Base-by-base conservation (phyloP, 2,113 vertebrate genomes). In the Nymphicus hollandicus region DNA sequence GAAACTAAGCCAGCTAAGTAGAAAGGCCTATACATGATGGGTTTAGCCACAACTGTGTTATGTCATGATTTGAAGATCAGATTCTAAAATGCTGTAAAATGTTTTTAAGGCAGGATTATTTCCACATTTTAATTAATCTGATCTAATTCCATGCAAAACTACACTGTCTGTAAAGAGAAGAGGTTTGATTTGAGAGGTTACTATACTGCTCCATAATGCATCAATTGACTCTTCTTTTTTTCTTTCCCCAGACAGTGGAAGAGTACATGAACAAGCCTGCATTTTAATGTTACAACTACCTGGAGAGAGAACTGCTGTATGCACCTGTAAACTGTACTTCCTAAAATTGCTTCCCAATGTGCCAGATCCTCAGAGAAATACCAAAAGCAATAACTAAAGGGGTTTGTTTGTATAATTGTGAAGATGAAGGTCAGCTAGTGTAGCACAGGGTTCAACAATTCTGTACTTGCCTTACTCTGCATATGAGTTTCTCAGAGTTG, bases 221-320 rank as follows among this genome's bases (percentile, higher is more conserved):
- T 86, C 55, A 44, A 2, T 43, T 92, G 19, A 76, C 56, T 63
- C 8, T 72, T 22, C 2, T 37, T 7, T 79, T 56, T 23, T 29
- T 10, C 6, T 83, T 95, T 31, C 49, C 6, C 65, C 98, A 99
- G 99, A 99, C 99, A 6, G 98, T 99, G 98, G 99, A 99, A 95
- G 99, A 99, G 91, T 99, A 99, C 87, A 98, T 99, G 98, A 99
- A 96, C 97, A 99, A 99, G 72, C 99, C 99, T 60, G 97, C 99
- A 17, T 99, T 98, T 97, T 98, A 97, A 97, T 39, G 18, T 35
- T 41, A 11, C 74, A 70, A 47, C 82, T 93, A 85, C 95, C 89
- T 81, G 91, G 78, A 94, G 91, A 86, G 56, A 55, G 58, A 91
- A 56, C 81, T 86, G 70, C 93, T 94, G 4, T n/a, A 2, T 46